These are phyloP conservation scores for Bubo scandiacus DNA, from an alignment of 2,113 vertebrate species.

Conservation along the genomic window DNA sequence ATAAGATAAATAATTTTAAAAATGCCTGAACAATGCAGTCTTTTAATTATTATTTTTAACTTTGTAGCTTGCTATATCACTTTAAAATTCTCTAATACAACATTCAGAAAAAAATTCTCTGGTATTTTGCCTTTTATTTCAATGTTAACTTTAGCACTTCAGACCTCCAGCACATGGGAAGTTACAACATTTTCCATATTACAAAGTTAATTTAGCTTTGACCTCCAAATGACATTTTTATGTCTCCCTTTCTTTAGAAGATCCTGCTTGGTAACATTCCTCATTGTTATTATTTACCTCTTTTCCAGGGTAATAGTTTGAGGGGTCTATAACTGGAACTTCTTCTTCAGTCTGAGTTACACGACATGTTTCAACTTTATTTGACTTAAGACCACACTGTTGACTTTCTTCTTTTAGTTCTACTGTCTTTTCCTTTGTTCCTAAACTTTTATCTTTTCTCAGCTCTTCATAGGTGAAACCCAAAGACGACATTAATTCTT, in stretches of 20 bases:
- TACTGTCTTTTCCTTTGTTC: neutral
- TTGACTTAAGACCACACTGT: neutral
- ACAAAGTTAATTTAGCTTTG: neutral
- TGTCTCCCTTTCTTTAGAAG: neutral
- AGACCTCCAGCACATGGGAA: rapidly evolving
- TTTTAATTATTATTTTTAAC: neutral
- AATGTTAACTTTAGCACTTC: neutral
- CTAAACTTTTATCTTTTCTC: neutral
- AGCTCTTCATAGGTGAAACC: conserved; percentile 9
- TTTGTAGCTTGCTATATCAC: neutral
- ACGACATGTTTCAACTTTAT: neutral
- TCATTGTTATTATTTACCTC: neutral
- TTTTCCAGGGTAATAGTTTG: neutral
- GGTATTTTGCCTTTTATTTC: neutral
- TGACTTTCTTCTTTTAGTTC: conserved; percentile 11
- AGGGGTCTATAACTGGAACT: neutral
- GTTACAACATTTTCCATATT: neutral
- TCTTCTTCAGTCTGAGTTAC: neutral
- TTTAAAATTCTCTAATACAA: neutral
- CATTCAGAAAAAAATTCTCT: neutral
- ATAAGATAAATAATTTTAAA: neutral
- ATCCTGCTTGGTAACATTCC: neutral
- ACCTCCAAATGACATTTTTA: neutral
- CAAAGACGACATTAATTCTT: neutral
- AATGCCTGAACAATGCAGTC: neutral